A percentile compares a stretch with the other conserved stretches of the same genome.
Evolutionary conservation across 2,797 vertebrate genomes (phyloP).

Genomic region (Mormyrus proboscirostris): DNA sequence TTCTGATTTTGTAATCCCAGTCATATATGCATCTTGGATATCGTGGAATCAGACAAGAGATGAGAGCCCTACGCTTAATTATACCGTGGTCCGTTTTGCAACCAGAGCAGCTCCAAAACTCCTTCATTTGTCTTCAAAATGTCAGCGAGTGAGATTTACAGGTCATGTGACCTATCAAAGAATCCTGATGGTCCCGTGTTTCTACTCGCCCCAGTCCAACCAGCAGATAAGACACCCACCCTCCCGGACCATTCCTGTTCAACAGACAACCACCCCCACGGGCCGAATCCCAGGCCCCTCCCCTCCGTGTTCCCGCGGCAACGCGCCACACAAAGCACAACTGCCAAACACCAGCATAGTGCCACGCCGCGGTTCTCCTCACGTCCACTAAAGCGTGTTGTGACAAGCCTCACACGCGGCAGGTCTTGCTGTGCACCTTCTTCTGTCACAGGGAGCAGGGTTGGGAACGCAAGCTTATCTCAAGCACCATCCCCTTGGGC

Average conservation of each 20-base stretch:
- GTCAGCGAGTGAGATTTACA: not conserved
- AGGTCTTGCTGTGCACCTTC: not conserved
- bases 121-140: conserved; percentile 1
- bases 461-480: not conserved
- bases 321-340: not conserved
- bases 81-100: not conserved
- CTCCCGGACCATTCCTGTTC: not conserved
- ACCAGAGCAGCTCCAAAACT: not conserved
- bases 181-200: conserved; percentile 4
- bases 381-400: not conserved
- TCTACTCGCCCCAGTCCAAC: not conserved
- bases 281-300: not conserved
- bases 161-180: conserved; percentile 3
- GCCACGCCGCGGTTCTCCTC: not conserved
- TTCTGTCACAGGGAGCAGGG: not conserved
- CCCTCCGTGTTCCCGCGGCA: not conserved
- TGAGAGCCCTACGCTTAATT: not conserved
- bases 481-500: not conserved
- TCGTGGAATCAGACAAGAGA: not conserved
- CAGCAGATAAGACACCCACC: conserved; percentile 8
- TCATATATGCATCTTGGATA: not conserved
- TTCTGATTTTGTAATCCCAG: not conserved
- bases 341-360: not conserved
- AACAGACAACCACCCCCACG: not conserved
- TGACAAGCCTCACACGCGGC: not conserved